Base-by-base conservation (phyloP, 2,797 vertebrate species). In the Microctenopoma stevenorrisi region DNA sequence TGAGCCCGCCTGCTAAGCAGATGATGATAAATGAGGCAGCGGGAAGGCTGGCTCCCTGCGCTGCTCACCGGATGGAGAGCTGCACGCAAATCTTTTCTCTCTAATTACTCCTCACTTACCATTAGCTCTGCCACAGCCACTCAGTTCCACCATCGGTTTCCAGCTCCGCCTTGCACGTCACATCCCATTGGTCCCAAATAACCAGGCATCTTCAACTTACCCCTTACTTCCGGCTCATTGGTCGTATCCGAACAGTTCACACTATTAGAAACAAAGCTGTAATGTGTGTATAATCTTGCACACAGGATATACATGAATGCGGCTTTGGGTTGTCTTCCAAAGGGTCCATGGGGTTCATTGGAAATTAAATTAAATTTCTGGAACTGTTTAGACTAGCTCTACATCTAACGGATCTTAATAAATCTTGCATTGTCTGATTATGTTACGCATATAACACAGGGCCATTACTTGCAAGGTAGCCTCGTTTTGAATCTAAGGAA, bases 61-160 rank as follows among this genome's bases (percentile, higher is more conserved):
- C 92, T 74, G 83, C 68, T 86, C 72, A 56, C 81, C 72, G 87
- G 86, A 91, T 89, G 88, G 88, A 78, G 79, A 85, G 86, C 78
- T 49, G 74, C 84, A 72, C 89, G 85, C 74, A 59, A 91, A 91
- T 92, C 85, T 91, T 92, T 89, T 90, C 84, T 85, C 89, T 91
- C 88, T 94, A 94, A 94, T 94, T 93, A 92, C 89, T 86, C 84
- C 91, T 92, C 90, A 93, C 88, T 94, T 93, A 93, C 85, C 85
- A 90, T 93, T 94, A 93, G 85, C 72, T 33, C 88, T 90, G 91
- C 91, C 91, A 87, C 82, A 64, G 84, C 78, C 72, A 74, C 83
- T 93, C 91, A 86, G 86, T 79, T 84, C 65, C 85, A 78, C 83
- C 84, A 89, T 93, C 91, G 85, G 70, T 92, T 90, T 82, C 70